Conservation (phyloP, 2,888 invertebrate genomes). For the Coecobrya sp. region DNA sequence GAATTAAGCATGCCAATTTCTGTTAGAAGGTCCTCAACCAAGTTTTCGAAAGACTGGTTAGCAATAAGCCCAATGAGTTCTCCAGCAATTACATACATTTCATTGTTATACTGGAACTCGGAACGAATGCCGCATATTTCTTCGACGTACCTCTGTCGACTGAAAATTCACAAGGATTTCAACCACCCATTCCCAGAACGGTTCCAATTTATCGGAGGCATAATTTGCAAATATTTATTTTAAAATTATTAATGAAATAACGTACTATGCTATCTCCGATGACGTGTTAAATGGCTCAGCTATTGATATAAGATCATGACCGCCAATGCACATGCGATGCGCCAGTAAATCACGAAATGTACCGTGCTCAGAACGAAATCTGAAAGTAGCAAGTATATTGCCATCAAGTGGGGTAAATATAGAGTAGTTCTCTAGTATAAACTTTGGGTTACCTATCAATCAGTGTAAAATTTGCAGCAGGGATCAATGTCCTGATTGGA, state of each 20-base stretch:
- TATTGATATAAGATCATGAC: slow-evolving; percentile 40
- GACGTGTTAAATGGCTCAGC: slow-evolving; percentile 63
- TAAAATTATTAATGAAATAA: too few relatives aligned
- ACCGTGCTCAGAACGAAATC: too few relatives aligned
- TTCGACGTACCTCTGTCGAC: slow-evolving; percentile 64
- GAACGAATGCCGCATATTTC: slow-evolving; percentile 74
- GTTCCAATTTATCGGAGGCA: too few relatives aligned
- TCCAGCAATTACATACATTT: slow-evolving; percentile 75
- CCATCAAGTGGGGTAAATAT: too few relatives aligned
- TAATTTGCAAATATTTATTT: too few relatives aligned
- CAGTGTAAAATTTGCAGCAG: slow-evolving; percentile 34
- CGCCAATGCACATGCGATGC: slow-evolving; percentile 76
- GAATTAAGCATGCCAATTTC: slow-evolving; percentile 83
- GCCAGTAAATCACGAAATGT: slow-evolving; percentile 81
- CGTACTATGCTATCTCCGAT: slow-evolving; percentile 77
- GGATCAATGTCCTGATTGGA: slow-evolving; percentile 68
- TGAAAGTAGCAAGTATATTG: too few relatives aligned
- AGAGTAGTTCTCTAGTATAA: too few relatives aligned
- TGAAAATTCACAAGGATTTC: too few relatives aligned
- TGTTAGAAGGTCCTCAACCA: slow-evolving; percentile 46
- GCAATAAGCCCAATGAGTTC: slow-evolving; percentile 71
- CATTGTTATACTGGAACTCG: slow-evolving; percentile 79
- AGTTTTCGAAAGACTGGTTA: neutral
- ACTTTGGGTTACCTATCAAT: too few relatives aligned
- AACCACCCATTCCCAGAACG: too few relatives aligned